Evolutionary conservation across 2,113 vertebrate genomes (phyloP).

Genomic region (Eptesicus fuscus): DNA sequence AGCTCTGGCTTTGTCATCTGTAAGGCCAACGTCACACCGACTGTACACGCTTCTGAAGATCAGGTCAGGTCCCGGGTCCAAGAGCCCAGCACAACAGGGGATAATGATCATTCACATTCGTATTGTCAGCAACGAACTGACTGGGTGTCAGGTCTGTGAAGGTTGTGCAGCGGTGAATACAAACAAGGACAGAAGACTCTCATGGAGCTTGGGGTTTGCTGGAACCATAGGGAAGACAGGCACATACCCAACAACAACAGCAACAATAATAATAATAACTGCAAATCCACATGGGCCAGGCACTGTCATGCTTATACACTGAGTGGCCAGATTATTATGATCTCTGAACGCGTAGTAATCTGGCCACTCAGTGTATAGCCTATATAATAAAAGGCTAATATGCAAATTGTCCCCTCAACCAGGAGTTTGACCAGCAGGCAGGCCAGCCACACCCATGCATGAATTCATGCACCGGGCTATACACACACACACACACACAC

Average conservation of each 20-base stretch:
- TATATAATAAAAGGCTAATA: too few species aligned
- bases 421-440: too few species aligned
- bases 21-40: neutral
- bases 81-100: neutral
- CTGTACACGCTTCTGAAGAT: neutral
- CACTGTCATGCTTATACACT: neutral
- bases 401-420: too few species aligned
- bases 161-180: fast-evolving
- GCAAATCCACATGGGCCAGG: neutral
- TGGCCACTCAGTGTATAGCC: too few species aligned
- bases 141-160: neutral
- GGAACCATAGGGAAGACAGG: neutral
- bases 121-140: neutral
- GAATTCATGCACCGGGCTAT: too few species aligned
- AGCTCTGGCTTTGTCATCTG: neutral
- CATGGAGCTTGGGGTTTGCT: fast-evolving
- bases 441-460: too few species aligned
- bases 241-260: neutral
- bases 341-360: too few species aligned
- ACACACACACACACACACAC: too few species aligned
- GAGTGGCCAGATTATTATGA: too few species aligned
- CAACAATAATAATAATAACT: neutral
- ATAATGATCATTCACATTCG: too few species aligned
- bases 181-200: neutral
- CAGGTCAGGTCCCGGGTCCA: too few species aligned